These are phyloP conservation scores for Dugesia japonica DNA, from an alignment of 2,888 invertebrate genomes.

Conservation along the genomic window DNA sequence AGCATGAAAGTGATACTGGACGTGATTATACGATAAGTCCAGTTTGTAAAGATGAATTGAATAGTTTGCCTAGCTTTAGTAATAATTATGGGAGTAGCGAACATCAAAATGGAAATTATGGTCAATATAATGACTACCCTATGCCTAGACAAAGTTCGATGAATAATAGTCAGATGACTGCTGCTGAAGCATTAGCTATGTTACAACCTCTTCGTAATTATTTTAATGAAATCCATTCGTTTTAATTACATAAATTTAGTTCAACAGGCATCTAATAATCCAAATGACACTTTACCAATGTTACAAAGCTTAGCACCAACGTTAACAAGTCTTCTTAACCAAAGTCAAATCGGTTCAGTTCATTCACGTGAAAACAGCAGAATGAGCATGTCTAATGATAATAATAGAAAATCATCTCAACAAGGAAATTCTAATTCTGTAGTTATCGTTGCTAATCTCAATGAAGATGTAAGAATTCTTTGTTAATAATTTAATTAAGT, in stretches of 20 bases:
- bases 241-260: neutral
- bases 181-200: neutral
- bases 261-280: neutral
- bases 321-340: neutral
- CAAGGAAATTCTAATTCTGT: neutral
- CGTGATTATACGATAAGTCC: neutral
- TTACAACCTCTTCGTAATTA: neutral
- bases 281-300: neutral
- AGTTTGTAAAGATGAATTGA: neutral
- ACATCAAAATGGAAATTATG: neutral
- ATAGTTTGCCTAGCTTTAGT: neutral
- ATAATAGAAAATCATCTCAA: neutral
- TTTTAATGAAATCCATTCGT: neutral
- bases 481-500: neutral
- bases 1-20: neutral
- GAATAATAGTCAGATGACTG: neutral
- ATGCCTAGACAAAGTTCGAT: neutral
- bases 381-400: neutral
- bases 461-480: neutral
- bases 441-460: neutral
- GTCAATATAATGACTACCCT: neutral
- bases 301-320: neutral
- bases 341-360: neutral
- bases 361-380: neutral
- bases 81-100: neutral